Evolutionary conservation across 2,113 vertebrate genomes (phyloP).

Genomic region (Paraplagusia blochii): DNA sequence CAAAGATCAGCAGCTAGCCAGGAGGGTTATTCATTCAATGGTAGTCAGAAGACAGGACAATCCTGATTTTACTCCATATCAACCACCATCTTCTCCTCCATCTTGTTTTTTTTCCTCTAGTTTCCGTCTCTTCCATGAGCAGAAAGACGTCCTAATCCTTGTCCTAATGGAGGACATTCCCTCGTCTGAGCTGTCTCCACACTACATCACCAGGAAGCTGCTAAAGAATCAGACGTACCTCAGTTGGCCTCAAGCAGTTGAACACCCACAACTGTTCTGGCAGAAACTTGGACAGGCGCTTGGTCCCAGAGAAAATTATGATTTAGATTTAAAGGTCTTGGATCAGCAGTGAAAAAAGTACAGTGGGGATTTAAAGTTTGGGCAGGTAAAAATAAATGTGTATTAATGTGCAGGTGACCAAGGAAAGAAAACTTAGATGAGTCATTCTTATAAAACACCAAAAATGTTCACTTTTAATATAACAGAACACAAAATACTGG

Average conservation of each 20-base stretch:
- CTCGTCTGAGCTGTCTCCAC: conserved; percentile 59
- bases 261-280: conserved; percentile 70
- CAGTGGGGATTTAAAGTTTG: too few relatives aligned
- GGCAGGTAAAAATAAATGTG: too few relatives aligned
- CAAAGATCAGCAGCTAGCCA: too few relatives aligned
- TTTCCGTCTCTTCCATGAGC: conserved; percentile 77
- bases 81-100: neutral
- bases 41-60: too few relatives aligned
- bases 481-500: conserved; percentile 55
- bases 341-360: neutral
- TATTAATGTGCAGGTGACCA: neutral
- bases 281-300: conserved; percentile 72
- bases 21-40: too few relatives aligned
- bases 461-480: conserved; percentile 58
- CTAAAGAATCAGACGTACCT: conserved; percentile 72
- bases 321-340: conserved; percentile 13
- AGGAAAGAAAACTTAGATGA: neutral
- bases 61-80: too few relatives aligned
- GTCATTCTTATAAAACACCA: conserved; percentile 2
- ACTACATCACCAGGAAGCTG: conserved; percentile 71
- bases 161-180: conserved; percentile 78
- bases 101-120: conserved; percentile 22
- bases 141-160: conserved; percentile 75
- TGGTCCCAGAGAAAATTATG: conserved; percentile 20
- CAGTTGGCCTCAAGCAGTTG: conserved; percentile 60